Base-by-base conservation (phyloP, 2,888 invertebrate genomes). In the Agrochola circellaris region DNA sequence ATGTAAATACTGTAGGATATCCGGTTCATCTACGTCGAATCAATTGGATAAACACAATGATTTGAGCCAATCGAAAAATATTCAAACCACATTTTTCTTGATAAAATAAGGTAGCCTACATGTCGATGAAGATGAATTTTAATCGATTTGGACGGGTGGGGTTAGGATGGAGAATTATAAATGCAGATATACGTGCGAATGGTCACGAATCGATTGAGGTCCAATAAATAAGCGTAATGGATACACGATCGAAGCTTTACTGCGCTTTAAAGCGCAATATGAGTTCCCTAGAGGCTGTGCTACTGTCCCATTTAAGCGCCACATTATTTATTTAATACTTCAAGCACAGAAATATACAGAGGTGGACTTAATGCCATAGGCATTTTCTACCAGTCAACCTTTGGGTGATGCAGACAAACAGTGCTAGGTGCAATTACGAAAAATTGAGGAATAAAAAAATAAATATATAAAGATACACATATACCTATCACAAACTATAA, bases 1-100 rank as follows among this genome's bases (percentile, higher is more conserved):
- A 67, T 64, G 30, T 26, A 26, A 51, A 80, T 15, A 69, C 48
- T 48, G 8, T 56, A 61, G 64, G 76, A 78, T 71, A 73, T 88
- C 84, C 88, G 73, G 66, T 65, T 77, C 15, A n/a, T 56, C 48
- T 79, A 73, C 77, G 17, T 54, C 45, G 74, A 79, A 79, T 20
- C 7, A 23, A 62, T 60, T 13, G 34, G 9, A 58, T 73, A 20
- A 54, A 45, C 30, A 56, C 23, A 26, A 30, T 58, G 13, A 67
- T 45, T 20, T 68, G 48, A 54, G 38, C 30, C 30, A 26, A 61
- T 65, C 75, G 54, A 68, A 75, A 64, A n/a, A 20, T 58, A 58
- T 60, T 26, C 60, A 60, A 15, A 62, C 48, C n/a, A 42, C 58
- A 67, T 48, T 56, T 70, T 82, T 82, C 81, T 79, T 60, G 8